Conservation (phyloP, 2,797 vertebrate genomes). For the Sebastes melanostomus region DNA sequence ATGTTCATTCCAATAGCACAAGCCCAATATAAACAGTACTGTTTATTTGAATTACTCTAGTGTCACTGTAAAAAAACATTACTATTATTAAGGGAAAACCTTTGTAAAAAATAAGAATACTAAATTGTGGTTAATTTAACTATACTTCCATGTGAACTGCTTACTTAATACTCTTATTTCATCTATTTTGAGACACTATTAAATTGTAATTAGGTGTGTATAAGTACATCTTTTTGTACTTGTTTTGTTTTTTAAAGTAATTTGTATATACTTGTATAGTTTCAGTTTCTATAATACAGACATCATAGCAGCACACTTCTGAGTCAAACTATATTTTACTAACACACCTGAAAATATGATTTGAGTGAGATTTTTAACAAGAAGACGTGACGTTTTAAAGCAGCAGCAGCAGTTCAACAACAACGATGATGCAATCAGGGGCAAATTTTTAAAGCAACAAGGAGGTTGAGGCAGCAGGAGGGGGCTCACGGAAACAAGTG, state of each 20-base stretch:
- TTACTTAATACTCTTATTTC: neutral
- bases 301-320: neutral
- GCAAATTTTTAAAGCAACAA: constrained; percentile 35
- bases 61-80: neutral
- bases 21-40: neutral
- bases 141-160: neutral
- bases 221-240: neutral
- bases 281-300: neutral
- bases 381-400: neutral
- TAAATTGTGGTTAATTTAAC: neutral
- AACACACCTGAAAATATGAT: neutral
- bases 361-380: neutral
- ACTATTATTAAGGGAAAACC: neutral
- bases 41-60: neutral
- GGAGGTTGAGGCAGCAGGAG: constrained; percentile 23
- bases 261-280: neutral
- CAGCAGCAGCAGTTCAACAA: constrained; percentile 16
- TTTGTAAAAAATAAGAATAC: neutral
- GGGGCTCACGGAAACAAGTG: constrained; percentile 52
- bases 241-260: neutral
- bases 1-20: neutral
- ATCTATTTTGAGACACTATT: neutral
- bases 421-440: constrained; percentile 47
- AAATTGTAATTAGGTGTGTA: neutral
- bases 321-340: neutral